phyloP scores from a whole-genome alignment of 2,113 vertebrate genomes.

The Aplodontia rufa region DNA sequence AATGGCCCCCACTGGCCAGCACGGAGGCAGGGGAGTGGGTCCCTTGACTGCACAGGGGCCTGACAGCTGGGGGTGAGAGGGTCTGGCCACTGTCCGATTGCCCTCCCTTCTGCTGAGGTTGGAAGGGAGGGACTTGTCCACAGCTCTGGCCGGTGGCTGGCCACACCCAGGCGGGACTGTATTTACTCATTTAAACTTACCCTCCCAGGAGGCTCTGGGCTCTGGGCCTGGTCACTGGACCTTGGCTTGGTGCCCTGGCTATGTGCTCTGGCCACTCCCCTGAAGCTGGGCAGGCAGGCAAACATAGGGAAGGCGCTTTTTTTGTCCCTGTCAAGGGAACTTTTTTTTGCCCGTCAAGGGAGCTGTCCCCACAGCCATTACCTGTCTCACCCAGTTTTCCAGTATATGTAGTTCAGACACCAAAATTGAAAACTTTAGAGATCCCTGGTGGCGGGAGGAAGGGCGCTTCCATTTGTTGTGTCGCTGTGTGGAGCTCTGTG shows the following conservation, averaged over 20 bases:
- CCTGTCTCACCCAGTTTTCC: not conserved
- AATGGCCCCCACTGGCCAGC: not conserved
- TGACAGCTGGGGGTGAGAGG: not conserved
- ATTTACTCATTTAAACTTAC: constrained; percentile 76
- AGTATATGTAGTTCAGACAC: not conserved
- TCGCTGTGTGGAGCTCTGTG: not conserved
- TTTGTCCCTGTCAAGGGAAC: not conserved
- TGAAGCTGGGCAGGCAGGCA: constrained; percentile 9
- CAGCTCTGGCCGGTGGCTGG: constrained; percentile 43
- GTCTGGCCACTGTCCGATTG: too few species aligned
- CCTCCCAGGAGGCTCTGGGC: constrained; percentile 63
- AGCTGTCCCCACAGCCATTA: not conserved
- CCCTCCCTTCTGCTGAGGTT: not conserved
- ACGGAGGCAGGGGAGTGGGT: not conserved
- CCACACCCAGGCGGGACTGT: constrained; percentile 72
- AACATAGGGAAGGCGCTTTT: not conserved
- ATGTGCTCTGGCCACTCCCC: constrained; percentile 48
- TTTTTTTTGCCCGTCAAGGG: not conserved
- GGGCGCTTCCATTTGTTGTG: not conserved
- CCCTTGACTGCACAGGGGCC: not conserved
- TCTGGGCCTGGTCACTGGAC: constrained; percentile 67
- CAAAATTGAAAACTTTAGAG: not conserved
- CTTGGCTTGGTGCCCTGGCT: constrained; percentile 68
- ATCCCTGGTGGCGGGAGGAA: not conserved
- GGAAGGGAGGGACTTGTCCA: constrained; percentile 1